Base-by-base conservation (phyloP, 2,797 vertebrate genomes). In the Novumbra hubbsi region DNA sequence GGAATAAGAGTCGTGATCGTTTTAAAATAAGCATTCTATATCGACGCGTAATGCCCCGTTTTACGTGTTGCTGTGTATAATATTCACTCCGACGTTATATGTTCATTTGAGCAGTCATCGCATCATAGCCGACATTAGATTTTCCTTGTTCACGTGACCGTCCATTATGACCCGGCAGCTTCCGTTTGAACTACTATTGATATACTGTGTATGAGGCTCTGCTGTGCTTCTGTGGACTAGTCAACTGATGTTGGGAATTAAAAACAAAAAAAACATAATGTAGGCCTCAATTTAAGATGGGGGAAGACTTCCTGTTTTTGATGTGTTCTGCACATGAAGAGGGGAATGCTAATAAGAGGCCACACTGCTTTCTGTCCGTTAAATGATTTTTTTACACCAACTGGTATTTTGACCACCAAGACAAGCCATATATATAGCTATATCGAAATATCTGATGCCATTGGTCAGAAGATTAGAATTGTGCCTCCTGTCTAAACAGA, bases 131-230 rank as follows among this genome's bases (percentile, higher is more conserved):
- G 17, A 81, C 76, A 85, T 73, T 48, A 55, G 65, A 79, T 81
- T 80, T 68, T 79, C 64, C 70, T 83, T 65, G 55, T 30, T 80
- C 84, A 83, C 75, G 73, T 88, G 83, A 82, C 73, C 57, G 24
- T 64, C 67, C 81, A 83, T 88, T 76, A 83, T 60, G 76, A 82
- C 73, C 45, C 67, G 67, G 50, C 73, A 67, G 70, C 73, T 82
- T 75, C 55, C 21, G 55, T 12, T 11, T 24, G n/a, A 21, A 8
- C 72, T 72, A 65, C 75, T 75, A 81, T 79, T 86, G 76, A 78
- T 85, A 84, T 74, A 75, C 76, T 77, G 49, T 60, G 11, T 48
- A 41, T 27, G 55, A 12, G 9, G 55, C 21, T 60, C 8, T 11
- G 55, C 21, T 57, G 3, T 57, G 52, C 3, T 9, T 60, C 21